phyloP scores from a whole-genome alignment of 2,797 vertebrate species.

The Pangasius djambal region DNA sequence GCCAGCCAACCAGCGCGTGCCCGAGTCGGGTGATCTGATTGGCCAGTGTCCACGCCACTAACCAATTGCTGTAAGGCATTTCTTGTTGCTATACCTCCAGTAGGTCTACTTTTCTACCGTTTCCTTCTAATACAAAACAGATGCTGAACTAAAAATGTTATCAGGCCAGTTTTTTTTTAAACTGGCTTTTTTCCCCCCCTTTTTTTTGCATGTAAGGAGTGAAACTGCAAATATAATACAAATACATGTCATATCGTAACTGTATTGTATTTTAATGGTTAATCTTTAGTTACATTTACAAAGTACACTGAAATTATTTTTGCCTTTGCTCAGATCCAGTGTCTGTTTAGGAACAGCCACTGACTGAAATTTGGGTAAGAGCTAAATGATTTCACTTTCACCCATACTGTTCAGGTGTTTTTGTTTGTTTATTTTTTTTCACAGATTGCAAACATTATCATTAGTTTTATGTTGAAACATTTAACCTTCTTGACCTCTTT shows the following conservation, averaged over 20 bases:
- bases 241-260: neutral
- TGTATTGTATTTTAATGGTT: neutral
- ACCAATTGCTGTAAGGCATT: conserved; percentile 48
- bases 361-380: neutral
- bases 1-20: conserved; percentile 26
- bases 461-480: neutral
- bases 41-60: conserved; percentile 14
- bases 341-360: neutral
- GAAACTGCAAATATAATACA: neutral
- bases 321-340: neutral
- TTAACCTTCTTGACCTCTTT: neutral
- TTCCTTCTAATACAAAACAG: neutral
- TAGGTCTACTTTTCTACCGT: neutral
- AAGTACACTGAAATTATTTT: neutral
- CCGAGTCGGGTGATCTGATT: conserved; percentile 43
- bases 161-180: neutral
- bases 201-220: neutral
- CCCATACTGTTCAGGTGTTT: neutral
- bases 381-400: neutral
- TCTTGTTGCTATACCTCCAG: conserved; percentile 53
- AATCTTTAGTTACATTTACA: neutral
- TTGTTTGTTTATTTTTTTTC: no score
- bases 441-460: neutral
- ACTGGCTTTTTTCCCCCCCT: no score
- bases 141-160: neutral